phyloP scores from a whole-genome alignment of 2,113 vertebrate genomes.

The Xyrauchen texanus region DNA sequence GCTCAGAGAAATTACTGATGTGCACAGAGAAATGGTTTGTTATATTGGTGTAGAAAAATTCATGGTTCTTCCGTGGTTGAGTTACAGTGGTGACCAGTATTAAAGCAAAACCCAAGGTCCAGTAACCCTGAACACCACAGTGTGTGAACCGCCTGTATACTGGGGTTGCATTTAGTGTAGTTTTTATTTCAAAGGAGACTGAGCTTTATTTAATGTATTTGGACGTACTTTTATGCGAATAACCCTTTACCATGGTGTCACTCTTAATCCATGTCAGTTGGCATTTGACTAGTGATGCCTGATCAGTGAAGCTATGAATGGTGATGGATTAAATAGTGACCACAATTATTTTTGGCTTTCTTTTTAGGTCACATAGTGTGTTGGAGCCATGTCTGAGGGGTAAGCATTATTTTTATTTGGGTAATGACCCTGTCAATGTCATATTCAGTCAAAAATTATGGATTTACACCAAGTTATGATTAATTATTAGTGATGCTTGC shows the following conservation, averaged over 20 bases:
- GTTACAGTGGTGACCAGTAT: constrained; percentile 3
- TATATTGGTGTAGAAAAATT: constrained; percentile 7
- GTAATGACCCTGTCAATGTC: constrained; percentile 50
- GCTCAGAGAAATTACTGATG: constrained; percentile 13
- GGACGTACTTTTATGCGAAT: background rate
- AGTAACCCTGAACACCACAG: background rate
- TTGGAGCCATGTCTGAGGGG: constrained; percentile 58
- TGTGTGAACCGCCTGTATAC: background rate
- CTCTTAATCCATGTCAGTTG: constrained; percentile 37
- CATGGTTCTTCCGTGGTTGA: constrained; percentile 3
- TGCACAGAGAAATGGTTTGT: constrained; percentile 12
- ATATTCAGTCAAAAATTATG: constrained; percentile 54
- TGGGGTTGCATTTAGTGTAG: background rate
- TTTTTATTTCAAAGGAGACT: constrained; percentile 7
- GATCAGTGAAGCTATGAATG: constrained; percentile 13
- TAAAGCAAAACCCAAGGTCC: background rate
- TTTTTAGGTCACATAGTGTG: constrained; percentile 53
- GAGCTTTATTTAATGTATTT: constrained; percentile 21
- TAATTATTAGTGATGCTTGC: too few species aligned
- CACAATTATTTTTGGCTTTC: constrained; percentile 38
- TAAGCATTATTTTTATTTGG: constrained; percentile 46
- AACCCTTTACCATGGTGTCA: constrained; percentile 35
- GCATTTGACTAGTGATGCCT: constrained; percentile 38
- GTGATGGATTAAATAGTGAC: constrained; percentile 51
- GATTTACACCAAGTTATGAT: constrained; percentile 45